These are phyloP conservation scores for Fabriciana adippe DNA, from an alignment of 2,888 invertebrate species.

Conservation along the genomic window DNA sequence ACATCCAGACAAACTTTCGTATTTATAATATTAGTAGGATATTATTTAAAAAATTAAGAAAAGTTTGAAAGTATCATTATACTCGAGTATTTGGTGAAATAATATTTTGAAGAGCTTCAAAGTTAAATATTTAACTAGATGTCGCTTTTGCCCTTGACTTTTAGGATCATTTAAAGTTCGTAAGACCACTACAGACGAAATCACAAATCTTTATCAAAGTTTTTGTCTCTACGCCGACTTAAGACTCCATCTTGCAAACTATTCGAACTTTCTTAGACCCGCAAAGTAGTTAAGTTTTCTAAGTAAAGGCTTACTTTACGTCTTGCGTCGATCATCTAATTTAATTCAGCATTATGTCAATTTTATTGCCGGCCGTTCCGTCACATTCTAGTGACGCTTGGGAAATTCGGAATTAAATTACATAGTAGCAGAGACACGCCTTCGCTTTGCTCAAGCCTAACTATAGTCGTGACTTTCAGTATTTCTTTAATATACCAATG, in stretches of 20 bases:
- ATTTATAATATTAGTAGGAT: too few relatives aligned
- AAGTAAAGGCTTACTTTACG: background rate
- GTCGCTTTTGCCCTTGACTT: constrained; percentile 13
- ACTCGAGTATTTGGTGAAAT: too few relatives aligned
- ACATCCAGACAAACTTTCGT: too few relatives aligned
- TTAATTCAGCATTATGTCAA: constrained; percentile 6
- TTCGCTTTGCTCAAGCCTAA: too few relatives aligned
- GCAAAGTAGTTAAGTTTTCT: background rate
- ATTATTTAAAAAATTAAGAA: too few relatives aligned
- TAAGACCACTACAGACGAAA: constrained; percentile 4
- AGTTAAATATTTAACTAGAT: background rate
- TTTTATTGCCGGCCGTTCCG: constrained; percentile 1
- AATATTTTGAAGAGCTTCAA: too few relatives aligned
- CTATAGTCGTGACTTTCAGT: too few relatives aligned
- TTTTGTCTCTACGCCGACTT: constrained; percentile 6
- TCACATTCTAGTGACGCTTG: background rate
- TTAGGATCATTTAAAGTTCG: background rate
- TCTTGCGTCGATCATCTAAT: constrained; percentile 4
- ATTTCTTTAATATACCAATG: too few relatives aligned
- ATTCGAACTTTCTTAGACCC: background rate
- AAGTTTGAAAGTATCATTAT: too few relatives aligned
- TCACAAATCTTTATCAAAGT: constrained; percentile 4
- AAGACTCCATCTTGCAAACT: background rate
- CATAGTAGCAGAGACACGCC: too few relatives aligned
- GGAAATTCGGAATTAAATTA: too few relatives aligned